Percentiles rank a stretch among this genome's conserved stretches.
Evolutionary conservation across 2,797 vertebrate species (phyloP).

Genomic region (Gobionotothen gibberifrons): DNA sequence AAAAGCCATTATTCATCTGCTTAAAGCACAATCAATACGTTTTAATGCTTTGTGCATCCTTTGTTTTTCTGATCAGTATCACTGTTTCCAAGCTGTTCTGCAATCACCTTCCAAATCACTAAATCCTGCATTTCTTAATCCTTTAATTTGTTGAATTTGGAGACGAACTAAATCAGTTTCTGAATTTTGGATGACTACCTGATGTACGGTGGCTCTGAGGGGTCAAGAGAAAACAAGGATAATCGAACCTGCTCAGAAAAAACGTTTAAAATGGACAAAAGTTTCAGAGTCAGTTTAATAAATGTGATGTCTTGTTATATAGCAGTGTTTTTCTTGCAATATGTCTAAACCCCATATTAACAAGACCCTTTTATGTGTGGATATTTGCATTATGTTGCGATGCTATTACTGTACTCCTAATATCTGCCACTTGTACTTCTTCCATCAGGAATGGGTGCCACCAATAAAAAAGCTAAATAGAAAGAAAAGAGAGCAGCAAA

Average conservation of each 20-base stretch:
- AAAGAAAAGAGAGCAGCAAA: slow-evolving; percentile 78
- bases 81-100: background rate
- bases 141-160: background rate
- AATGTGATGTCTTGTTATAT: background rate
- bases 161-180: background rate
- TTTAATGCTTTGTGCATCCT: background rate
- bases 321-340: background rate
- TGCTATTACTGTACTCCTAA: background rate
- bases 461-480: slow-evolving; percentile 84
- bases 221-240: background rate
- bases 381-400: background rate
- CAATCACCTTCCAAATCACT: background rate
- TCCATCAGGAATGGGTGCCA: slow-evolving; percentile 86
- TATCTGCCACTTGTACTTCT: background rate
- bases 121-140: background rate
- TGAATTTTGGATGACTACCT: background rate
- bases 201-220: background rate
- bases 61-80: background rate
- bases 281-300: background rate
- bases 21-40: background rate
- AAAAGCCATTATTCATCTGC: background rate
- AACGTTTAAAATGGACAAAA: background rate
- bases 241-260: background rate
- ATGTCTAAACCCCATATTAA: background rate
- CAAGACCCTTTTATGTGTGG: background rate